Conservation (phyloP, 2,113 vertebrate species). For the Peromyscus leucopus region DNA sequence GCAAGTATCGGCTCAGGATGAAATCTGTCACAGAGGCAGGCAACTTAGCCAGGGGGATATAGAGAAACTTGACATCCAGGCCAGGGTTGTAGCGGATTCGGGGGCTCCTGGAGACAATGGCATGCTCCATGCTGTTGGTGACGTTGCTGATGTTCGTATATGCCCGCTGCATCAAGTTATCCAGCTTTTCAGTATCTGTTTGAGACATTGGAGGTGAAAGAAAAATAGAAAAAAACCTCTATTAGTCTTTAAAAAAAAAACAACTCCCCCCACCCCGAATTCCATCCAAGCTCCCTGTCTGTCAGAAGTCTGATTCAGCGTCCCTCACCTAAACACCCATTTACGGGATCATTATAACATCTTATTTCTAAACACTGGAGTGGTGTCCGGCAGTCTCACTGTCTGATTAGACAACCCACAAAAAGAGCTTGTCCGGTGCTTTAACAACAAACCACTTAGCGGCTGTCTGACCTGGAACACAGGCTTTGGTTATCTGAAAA, state of each 20-base stretch:
- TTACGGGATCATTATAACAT: not conserved
- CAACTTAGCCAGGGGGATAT: slow-evolving; percentile 85
- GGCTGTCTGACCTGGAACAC: not conserved
- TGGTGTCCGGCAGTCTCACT: not conserved
- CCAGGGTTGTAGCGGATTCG: slow-evolving; percentile 88
- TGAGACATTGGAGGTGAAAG: not conserved
- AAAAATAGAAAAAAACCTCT: not conserved
- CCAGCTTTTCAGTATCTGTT: slow-evolving; percentile 74
- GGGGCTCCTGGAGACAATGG: slow-evolving; percentile 86
- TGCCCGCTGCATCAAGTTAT: slow-evolving; percentile 61
- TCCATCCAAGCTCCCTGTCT: not conserved
- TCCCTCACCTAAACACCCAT: not conserved
- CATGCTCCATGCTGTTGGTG: slow-evolving; percentile 87
- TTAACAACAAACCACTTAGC: not conserved
- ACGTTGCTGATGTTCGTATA: slow-evolving; percentile 85
- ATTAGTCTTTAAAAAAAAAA: not conserved
- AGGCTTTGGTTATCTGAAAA: not conserved
- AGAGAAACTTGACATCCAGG: slow-evolving; percentile 88
- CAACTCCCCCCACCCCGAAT: not conserved
- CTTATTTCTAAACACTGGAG: slow-evolving; percentile 9
- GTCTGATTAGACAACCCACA: not conserved
- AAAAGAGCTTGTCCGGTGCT: not conserved
- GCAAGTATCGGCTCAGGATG: slow-evolving; percentile 78
- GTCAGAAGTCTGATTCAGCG: not conserved
- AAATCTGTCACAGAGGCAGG: slow-evolving; percentile 88